Conservation (phyloP, 2,888 invertebrate species). For the Macroteleia sp. region DNA sequence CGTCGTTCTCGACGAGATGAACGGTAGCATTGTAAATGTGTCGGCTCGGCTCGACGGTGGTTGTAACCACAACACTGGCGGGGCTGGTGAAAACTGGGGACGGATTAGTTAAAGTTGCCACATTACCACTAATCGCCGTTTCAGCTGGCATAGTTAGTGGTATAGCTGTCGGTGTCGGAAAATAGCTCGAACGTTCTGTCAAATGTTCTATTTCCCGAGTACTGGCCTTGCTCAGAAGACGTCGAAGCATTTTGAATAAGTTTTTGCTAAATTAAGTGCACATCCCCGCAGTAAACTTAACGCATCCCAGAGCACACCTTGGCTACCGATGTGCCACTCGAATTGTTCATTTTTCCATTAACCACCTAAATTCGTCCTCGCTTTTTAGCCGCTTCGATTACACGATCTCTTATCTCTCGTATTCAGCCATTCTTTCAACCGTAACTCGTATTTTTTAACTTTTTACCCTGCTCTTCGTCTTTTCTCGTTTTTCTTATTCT, state of each 20-base stretch:
- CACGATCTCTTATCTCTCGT: constrained; percentile 11
- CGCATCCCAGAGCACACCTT: not conserved
- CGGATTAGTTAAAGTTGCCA: constrained; percentile 78
- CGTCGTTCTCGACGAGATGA: constrained; percentile 79
- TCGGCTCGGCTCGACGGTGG: constrained; percentile 77
- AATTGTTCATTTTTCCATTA: constrained; percentile 21
- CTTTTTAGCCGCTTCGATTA: not conserved
- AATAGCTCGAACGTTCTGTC: constrained; percentile 67
- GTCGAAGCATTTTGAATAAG: constrained; percentile 64
- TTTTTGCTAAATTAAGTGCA: constrained; percentile 1
- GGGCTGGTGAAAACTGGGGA: constrained; percentile 75
- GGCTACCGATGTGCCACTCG: not conserved
- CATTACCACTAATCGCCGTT: constrained; percentile 76
- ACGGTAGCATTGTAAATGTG: constrained; percentile 79
- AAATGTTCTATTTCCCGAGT: constrained; percentile 64
- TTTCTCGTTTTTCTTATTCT: constrained; percentile 1
- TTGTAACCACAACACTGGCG: constrained; percentile 72
- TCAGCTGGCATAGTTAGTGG: constrained; percentile 71
- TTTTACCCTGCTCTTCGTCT: constrained; percentile 7
- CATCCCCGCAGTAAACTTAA: not conserved
- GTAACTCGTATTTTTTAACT: not conserved
- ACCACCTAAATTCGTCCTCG: not conserved
- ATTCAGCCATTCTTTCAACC: constrained; percentile 14
- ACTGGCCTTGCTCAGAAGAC: constrained; percentile 63
- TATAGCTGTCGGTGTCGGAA: constrained; percentile 70